Percentiles rank a stretch among this genome's conserved stretches.
Evolutionary conservation across 2,888 invertebrate species (phyloP).

Genomic region (Lasioglossum oenotherae): DNA sequence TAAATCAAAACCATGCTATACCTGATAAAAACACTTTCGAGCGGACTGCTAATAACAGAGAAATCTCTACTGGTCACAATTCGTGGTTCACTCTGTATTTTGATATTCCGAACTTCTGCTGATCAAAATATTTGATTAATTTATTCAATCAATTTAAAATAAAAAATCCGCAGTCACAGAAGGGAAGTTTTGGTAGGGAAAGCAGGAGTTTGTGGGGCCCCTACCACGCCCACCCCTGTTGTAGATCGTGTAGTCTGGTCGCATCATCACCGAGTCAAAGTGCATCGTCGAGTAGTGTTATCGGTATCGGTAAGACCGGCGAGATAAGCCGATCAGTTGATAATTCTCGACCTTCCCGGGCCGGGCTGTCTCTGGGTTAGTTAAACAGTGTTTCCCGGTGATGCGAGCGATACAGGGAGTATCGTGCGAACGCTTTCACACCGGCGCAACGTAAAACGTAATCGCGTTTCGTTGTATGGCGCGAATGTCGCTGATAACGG

Average conservation of each 20-base stretch:
- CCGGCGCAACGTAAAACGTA: conserved; percentile 44
- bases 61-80: too few species aligned
- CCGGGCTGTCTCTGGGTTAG: conserved; percentile 23
- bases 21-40: too few species aligned
- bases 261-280: background rate
- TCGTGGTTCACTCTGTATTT: too few species aligned
- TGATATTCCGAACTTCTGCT: too few species aligned
- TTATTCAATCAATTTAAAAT: too few species aligned
- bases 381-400: conserved; percentile 35
- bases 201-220: too few species aligned
- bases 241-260: background rate
- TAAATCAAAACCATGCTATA: too few species aligned
- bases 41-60: too few species aligned
- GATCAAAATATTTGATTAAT: too few species aligned
- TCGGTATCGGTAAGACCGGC: conserved; percentile 12
- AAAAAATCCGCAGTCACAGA: too few species aligned
- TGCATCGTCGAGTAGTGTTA: background rate
- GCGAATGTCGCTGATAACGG: conserved; percentile 42
- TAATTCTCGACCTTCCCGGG: conserved; percentile 44
- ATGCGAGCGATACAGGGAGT: conserved; percentile 28
- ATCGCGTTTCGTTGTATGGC: conserved; percentile 61
- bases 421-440: conserved; percentile 13
- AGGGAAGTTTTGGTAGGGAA: too few species aligned
- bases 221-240: too few species aligned
- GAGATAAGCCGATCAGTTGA: conserved; percentile 26